These are phyloP conservation scores for Isaurus tuberculatus DNA, from an alignment of 92 coral and sea anemone genomes.

Conservation along the genomic window DNA sequence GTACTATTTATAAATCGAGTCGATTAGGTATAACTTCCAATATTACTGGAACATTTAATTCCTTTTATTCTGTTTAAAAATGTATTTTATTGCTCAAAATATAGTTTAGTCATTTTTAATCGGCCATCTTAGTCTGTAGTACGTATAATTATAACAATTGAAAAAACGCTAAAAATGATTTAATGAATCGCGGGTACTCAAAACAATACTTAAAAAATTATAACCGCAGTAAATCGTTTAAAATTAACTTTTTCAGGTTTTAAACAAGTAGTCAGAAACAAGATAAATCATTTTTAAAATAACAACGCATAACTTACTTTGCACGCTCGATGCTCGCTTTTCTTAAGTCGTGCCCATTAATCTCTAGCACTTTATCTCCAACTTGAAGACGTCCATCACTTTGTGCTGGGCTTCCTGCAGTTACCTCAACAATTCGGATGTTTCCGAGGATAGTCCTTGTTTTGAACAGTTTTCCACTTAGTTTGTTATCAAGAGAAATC, in stretches of 20 bases:
- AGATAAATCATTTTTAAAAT: background rate
- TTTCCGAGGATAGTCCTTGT: slow-evolving; percentile 79
- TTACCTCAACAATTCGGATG: slow-evolving; percentile 78
- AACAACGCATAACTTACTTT: slow-evolving; percentile 59
- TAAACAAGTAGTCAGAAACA: no score
- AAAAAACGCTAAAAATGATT: no score
- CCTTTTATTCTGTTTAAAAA: background rate
- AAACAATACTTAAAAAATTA: no score
- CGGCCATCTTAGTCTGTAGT: no score
- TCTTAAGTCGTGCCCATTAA: slow-evolving; percentile 77
- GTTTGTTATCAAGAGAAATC: slow-evolving; percentile 66
- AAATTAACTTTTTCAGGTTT: background rate
- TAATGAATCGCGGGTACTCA: no score
- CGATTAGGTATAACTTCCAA: background rate
- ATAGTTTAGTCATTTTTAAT: no score
- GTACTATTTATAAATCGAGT: background rate
- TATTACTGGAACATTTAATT: background rate
- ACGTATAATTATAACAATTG: no score
- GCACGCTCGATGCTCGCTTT: slow-evolving; percentile 86
- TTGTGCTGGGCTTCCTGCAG: slow-evolving; percentile 67
- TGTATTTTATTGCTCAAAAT: background rate
- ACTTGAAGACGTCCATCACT: slow-evolving; percentile 75
- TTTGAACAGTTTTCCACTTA: slow-evolving; percentile 47
- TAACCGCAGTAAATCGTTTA: background rate
- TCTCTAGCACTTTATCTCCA: slow-evolving; percentile 79